Percentiles rank a stretch among this genome's conserved stretches.
These are phyloP conservation scores for Tokudaia muenninki DNA, from an alignment of 2,797 vertebrate species.

Conservation along the genomic window DNA sequence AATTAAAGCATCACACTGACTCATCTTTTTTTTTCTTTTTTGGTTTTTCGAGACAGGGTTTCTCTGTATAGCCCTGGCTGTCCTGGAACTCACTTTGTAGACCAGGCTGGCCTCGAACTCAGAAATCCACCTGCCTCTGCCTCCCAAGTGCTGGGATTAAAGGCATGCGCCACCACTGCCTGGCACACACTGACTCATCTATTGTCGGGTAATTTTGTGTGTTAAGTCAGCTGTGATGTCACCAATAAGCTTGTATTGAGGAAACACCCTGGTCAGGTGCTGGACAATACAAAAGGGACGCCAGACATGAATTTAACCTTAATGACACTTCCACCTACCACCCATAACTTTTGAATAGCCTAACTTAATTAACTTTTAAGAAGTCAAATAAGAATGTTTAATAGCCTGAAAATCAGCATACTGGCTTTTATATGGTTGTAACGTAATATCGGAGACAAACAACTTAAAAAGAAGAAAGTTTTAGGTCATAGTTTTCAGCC, in stretches of 20 bases:
- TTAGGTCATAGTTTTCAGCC: not conserved
- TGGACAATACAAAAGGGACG: not conserved
- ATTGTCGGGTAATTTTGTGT: not conserved
- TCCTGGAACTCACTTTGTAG: too few species aligned
- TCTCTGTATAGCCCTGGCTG: too few species aligned
- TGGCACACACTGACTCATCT: not conserved
- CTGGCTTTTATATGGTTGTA: not conserved
- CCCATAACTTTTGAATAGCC: not conserved
- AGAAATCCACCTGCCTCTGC: too few species aligned
- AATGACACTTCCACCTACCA: not conserved
- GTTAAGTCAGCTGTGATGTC: slow-evolving; percentile 5
- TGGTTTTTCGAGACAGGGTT: too few species aligned
- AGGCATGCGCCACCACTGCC: too few species aligned
- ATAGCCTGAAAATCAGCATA: not conserved
- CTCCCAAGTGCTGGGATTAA: too few species aligned
- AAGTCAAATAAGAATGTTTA: not conserved
- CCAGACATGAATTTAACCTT: not conserved
- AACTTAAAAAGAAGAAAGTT: not conserved
- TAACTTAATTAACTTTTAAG: not conserved
- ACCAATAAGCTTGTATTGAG: not conserved
- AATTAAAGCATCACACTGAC: not conserved
- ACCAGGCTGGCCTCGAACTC: too few species aligned
- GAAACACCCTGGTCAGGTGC: not conserved
- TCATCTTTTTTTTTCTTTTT: too few species aligned
- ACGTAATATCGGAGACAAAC: not conserved